These are phyloP conservation scores for Perithous albicinctus DNA, from an alignment of 2,888 invertebrate genomes.

Conservation along the genomic window DNA sequence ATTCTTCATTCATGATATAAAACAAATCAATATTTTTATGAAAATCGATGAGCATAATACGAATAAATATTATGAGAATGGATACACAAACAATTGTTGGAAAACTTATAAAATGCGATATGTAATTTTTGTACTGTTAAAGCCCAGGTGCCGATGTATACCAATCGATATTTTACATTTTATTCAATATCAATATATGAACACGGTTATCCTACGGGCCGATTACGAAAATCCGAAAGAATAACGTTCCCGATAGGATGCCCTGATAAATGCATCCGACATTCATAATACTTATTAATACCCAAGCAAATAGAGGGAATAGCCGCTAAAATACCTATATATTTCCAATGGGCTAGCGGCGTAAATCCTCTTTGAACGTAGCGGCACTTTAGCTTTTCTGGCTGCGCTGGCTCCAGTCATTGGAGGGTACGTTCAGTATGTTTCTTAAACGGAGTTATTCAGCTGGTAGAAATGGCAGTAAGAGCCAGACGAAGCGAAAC, in stretches of 20 bases:
- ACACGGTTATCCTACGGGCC: conserved; percentile 37
- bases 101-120: neutral
- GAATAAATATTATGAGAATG: neutral
- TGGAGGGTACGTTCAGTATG: neutral
- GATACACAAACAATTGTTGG: neutral
- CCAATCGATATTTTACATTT: conserved; percentile 24
- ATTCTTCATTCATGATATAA: no score
- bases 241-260: conserved; percentile 19
- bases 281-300: conserved; percentile 44
- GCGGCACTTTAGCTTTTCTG: neutral
- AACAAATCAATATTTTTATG: neutral
- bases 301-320: conserved; percentile 25
- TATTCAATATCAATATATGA: conserved; percentile 13
- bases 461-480: neutral
- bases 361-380: conserved; percentile 31
- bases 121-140: neutral
- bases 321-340: conserved; percentile 4
- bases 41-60: neutral
- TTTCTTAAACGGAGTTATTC: neutral
- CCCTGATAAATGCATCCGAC: conserved; percentile 20
- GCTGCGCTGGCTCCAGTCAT: neutral
- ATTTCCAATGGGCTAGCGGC: neutral
- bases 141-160: neutral
- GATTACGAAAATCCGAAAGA: conserved; percentile 47
- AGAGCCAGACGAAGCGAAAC: neutral